Conservation (phyloP, 2,888 invertebrate species). For the Cheilosia scutellata region DNA sequence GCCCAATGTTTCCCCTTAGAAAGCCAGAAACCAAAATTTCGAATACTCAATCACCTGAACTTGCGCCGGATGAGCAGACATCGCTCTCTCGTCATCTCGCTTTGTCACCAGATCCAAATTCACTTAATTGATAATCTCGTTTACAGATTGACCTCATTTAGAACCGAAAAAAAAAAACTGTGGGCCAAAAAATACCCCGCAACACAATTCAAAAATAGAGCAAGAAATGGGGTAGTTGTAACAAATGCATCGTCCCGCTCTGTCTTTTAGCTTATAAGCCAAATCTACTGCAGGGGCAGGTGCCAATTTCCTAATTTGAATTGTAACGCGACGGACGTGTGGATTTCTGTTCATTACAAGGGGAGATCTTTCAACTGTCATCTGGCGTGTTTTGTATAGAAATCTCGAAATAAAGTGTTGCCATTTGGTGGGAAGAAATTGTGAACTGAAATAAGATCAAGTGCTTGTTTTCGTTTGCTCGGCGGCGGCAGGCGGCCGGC, state of each 20-base stretch:
- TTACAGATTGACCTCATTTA: slow-evolving; percentile 56
- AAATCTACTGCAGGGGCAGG: slow-evolving; percentile 50
- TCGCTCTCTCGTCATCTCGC: slow-evolving; percentile 14
- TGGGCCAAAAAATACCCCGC: neutral
- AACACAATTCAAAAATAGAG: slow-evolving; percentile 51
- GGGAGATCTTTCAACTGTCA: slow-evolving; percentile 63
- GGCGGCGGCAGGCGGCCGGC: no score
- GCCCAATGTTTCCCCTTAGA: slow-evolving; percentile 38
- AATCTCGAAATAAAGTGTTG: slow-evolving; percentile 29
- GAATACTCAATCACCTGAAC: slow-evolving; percentile 36
- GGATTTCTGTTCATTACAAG: slow-evolving; percentile 30
- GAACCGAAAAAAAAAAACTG: neutral
- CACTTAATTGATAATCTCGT: slow-evolving; percentile 59
- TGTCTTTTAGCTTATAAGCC: slow-evolving; percentile 42
- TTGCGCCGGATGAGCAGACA: slow-evolving; percentile 45
- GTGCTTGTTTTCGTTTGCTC: slow-evolving; percentile 6
- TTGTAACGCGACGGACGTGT: slow-evolving; percentile 35
- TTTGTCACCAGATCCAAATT: slow-evolving; percentile 42
- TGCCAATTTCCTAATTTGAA: slow-evolving; percentile 68
- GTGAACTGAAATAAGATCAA: slow-evolving; percentile 41
- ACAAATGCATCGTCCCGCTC: slow-evolving; percentile 20
- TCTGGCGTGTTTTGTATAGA: slow-evolving; percentile 42
- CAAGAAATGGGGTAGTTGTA: slow-evolving; percentile 36
- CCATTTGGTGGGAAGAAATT: slow-evolving; percentile 11
- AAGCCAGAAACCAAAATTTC: slow-evolving; percentile 9